Evolutionary conservation across 2,113 vertebrate species (phyloP).

Genomic region (Eublepharis macularius): DNA sequence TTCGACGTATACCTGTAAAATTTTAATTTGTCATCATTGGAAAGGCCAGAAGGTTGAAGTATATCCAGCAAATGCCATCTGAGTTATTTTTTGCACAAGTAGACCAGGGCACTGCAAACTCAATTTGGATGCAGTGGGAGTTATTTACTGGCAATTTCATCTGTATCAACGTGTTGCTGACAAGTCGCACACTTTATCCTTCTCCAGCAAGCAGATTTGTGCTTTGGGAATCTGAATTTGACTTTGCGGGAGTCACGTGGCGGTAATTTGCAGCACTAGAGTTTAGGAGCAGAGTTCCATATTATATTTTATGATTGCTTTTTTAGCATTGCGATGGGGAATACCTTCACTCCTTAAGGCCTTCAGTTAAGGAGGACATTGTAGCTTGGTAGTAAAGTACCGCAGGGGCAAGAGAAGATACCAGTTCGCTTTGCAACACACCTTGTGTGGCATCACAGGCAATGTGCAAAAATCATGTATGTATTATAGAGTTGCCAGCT

Average conservation of each 20-base stretch:
- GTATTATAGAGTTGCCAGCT: too few species aligned
- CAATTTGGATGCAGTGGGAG: background rate
- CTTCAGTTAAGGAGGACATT: background rate
- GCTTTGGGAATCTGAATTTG: background rate
- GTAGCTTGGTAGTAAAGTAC: background rate
- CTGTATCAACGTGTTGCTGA: background rate
- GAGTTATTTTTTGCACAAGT: background rate
- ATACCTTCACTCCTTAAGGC: background rate
- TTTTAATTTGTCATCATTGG: background rate
- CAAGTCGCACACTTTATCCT: background rate
- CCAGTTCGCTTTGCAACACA: background rate
- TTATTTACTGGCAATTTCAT: constrained; percentile 25
- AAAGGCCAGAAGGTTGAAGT: constrained; percentile 1
- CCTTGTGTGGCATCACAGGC: background rate
- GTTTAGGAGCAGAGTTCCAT: background rate
- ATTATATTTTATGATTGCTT: background rate
- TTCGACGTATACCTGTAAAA: background rate
- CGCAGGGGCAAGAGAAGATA: background rate
- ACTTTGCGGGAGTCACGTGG: background rate
- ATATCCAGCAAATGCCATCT: background rate
- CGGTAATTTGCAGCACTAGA: background rate
- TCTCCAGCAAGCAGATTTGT: constrained; percentile 18
- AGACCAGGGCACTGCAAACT: background rate
- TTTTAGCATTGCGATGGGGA: background rate
- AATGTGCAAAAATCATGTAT: background rate